phyloP scores from a whole-genome alignment of 2,113 vertebrate species.

The Lonchura striata region DNA sequence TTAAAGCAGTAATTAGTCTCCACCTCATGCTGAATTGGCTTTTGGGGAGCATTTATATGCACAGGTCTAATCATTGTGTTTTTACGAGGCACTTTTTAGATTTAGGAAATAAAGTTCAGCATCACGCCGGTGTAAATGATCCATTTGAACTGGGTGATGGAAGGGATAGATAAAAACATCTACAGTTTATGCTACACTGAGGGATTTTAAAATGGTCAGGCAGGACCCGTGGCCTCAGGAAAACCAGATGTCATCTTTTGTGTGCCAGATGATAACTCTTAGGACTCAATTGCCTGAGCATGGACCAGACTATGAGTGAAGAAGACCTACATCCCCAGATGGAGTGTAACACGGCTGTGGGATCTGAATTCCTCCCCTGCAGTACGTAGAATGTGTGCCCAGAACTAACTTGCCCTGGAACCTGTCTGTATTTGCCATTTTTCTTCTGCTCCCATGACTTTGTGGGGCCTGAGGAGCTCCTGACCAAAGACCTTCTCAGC shows the following conservation, averaged over 20 bases:
- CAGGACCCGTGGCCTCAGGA: not conserved
- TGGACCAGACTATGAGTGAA: not conserved
- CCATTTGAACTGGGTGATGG: not conserved
- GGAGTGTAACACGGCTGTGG: accelerated
- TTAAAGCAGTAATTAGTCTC: not conserved
- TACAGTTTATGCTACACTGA: not conserved
- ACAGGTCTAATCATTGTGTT: not conserved
- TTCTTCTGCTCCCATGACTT: not conserved
- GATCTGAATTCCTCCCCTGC: not conserved
- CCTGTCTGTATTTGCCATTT: not conserved
- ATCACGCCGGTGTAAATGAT: accelerated
- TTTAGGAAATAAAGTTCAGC: not conserved
- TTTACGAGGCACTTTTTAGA: accelerated
- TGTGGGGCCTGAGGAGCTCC: accelerated
- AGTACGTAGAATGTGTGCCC: not conserved
- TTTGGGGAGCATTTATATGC: not conserved
- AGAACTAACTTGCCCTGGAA: not conserved
- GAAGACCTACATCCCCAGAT: accelerated
- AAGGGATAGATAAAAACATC: not conserved
- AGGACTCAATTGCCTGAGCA: accelerated
- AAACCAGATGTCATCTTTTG: not conserved
- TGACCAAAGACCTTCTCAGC: not conserved
- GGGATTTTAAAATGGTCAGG: not conserved
- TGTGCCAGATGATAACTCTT: not conserved
- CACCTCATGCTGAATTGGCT: not conserved